phyloP scores from a whole-genome alignment of 2,888 invertebrate species.

The Stenodema calcarata region DNA sequence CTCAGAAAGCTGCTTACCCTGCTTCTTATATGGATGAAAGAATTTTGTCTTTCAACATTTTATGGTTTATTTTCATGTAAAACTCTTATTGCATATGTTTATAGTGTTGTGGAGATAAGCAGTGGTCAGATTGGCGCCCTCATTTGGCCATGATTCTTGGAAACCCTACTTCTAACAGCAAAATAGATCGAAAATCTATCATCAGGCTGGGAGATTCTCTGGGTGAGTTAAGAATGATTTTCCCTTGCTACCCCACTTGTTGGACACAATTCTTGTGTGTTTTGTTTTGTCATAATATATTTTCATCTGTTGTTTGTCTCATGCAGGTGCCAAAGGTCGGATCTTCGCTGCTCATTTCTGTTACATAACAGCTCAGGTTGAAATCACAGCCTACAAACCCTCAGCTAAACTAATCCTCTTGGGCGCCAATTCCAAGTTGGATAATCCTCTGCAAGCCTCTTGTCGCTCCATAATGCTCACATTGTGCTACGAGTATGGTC shows the following conservation, averaged over 20 bases:
- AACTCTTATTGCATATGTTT: not conserved
- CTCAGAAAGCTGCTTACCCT: not conserved
- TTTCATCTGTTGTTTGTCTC: not conserved
- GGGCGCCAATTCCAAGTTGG: conserved; percentile 73
- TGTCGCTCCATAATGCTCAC: conserved; percentile 91
- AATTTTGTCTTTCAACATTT: too few species aligned
- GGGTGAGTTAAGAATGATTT: conserved; percentile 61
- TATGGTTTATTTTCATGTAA: too few species aligned
- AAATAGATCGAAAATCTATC: conserved; percentile 76
- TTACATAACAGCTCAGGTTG: conserved; percentile 84
- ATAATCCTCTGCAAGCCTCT: conserved; percentile 73
- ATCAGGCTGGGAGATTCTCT: conserved; percentile 74
- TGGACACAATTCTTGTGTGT: too few species aligned
- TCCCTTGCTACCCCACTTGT: not conserved
- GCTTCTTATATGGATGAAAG: not conserved
- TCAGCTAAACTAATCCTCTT: conserved; percentile 77
- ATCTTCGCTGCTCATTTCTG: conserved; percentile 94
- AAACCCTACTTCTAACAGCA: conserved; percentile 77
- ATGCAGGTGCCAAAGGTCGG: conserved; percentile 74
- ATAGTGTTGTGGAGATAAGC: conserved; percentile 73
- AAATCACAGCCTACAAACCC: conserved; percentile 62
- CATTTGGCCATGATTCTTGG: conserved; percentile 95
- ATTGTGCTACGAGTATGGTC: conserved; percentile 93
- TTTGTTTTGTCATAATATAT: not conserved
- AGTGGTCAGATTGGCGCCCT: conserved; percentile 93